Percentiles rank a stretch among this genome's conserved stretches.
phyloP scores from a whole-genome alignment of 2,888 invertebrate genomes.

The Drosophila niveifrons region DNA sequence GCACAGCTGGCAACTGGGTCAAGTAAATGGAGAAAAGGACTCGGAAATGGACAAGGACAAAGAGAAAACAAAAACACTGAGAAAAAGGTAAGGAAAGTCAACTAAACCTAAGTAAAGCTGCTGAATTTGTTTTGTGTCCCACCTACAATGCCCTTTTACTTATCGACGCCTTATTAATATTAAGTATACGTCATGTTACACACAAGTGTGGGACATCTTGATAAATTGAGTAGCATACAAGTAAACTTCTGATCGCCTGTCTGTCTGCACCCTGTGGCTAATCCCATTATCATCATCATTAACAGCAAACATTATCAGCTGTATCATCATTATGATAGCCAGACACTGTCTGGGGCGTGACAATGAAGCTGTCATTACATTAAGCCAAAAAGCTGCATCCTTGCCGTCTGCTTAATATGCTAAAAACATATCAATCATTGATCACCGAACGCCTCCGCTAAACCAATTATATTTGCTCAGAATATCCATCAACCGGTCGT shows the following conservation, averaged over 20 bases:
- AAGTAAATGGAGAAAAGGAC: conserved; percentile 10
- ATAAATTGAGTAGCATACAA: conserved; percentile 1
- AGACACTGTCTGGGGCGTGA: conserved; percentile 28
- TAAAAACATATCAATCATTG: conserved; percentile 61
- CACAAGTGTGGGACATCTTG: conserved; percentile 9
- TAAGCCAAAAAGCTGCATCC: conserved; percentile 23
- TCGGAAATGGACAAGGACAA: background rate
- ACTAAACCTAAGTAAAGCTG: conserved; percentile 27
- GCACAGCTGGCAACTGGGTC: conserved; percentile 26
- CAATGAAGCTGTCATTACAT: conserved; percentile 32
- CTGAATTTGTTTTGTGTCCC: background rate
- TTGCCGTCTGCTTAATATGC: conserved; percentile 16
- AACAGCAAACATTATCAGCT: conserved; percentile 13
- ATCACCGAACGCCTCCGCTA: conserved; percentile 23
- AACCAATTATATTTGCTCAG: conserved; percentile 64
- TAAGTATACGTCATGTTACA: conserved; percentile 44
- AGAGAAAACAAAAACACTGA: conserved; percentile 5
- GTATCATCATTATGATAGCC: background rate
- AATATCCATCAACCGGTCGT: conserved; percentile 55
- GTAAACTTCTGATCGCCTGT: conserved; percentile 29
- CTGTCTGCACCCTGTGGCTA: background rate
- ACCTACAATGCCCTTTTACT: conserved; percentile 16
- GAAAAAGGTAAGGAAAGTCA: conserved; percentile 30
- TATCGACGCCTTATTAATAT: conserved; percentile 33
- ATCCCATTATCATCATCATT: conserved; percentile 7